A percentile compares a stretch with the other conserved stretches of the same genome.
Evolutionary conservation across 1,140 invertebrate species (phyloP).

Genomic region (Colletes latitarsis): DNA sequence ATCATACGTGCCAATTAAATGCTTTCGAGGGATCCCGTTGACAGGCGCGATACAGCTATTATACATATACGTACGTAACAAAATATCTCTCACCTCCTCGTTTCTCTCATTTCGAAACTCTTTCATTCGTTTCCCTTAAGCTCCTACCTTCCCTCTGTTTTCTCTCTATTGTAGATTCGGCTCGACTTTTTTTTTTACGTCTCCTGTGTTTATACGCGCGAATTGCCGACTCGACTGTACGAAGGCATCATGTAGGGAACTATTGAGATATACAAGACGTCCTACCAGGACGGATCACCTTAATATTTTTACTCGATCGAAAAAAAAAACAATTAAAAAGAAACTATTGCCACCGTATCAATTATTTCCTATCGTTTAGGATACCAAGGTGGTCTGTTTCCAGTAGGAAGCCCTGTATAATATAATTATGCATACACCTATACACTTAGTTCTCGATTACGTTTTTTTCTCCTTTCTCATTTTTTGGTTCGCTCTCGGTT

Average conservation of each 20-base stretch:
- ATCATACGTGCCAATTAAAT: background rate
- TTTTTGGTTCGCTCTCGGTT: background rate
- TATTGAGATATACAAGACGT: conserved; percentile 34
- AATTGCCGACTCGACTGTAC: conserved; percentile 67
- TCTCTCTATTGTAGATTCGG: conserved; percentile 22
- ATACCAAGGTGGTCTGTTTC: too few species aligned
- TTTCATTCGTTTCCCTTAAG: conserved; percentile 7
- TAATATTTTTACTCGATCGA: too few species aligned
- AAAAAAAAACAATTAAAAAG: too few species aligned
- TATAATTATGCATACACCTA: conserved; percentile 51
- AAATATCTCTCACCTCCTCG: conserved; percentile 37
- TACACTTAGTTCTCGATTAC: conserved; percentile 44
- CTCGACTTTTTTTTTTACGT: conserved; percentile 1
- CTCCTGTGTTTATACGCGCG: conserved; percentile 28
- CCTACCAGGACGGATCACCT: too few species aligned
- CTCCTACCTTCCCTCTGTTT: conserved; percentile 16
- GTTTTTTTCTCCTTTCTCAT: background rate
- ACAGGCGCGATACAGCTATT: conserved; percentile 11
- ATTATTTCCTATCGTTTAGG: too few species aligned
- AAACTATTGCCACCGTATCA: too few species aligned
- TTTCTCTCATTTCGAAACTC: conserved; percentile 5
- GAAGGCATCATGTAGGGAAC: conserved; percentile 65
- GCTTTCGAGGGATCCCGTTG: background rate
- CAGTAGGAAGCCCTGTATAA: background rate
- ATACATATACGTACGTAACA: conserved; percentile 36